These are phyloP conservation scores for Ursus arctos DNA, from an alignment of 2,113 vertebrate genomes.

Conservation along the genomic window DNA sequence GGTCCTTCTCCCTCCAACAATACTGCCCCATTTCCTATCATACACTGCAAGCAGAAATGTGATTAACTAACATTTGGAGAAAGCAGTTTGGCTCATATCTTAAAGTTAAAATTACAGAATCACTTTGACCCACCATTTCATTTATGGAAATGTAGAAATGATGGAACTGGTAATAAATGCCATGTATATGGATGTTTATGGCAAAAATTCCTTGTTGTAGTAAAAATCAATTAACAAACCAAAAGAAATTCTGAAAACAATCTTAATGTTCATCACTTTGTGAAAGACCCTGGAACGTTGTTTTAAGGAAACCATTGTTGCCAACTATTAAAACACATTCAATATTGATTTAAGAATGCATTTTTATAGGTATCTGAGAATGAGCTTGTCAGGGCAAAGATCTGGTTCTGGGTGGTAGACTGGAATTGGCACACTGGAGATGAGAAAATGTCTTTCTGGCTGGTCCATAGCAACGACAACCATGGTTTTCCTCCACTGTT, in stretches of 20 bases:
- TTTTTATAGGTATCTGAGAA: not conserved
- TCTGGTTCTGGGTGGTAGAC: not conserved
- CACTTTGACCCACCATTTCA: not conserved
- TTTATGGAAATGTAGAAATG: not conserved
- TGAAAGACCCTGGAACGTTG: not conserved
- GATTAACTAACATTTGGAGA: not conserved
- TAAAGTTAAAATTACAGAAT: conserved; percentile 22
- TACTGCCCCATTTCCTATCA: not conserved
- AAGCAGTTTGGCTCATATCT: not conserved
- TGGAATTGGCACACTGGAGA: not conserved
- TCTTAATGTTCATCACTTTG: not conserved
- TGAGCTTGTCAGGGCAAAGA: not conserved
- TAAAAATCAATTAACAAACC: conserved; percentile 22
- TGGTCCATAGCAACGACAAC: not conserved
- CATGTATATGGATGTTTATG: not conserved
- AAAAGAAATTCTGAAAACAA: not conserved
- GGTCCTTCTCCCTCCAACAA: not conserved
- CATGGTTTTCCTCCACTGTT: not conserved
- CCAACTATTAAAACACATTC: not conserved
- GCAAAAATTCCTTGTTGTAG: not conserved
- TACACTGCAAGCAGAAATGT: not conserved
- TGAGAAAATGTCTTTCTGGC: not conserved
- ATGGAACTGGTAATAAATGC: not conserved
- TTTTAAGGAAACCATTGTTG: not conserved
- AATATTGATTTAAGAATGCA: not conserved